Conservation (phyloP, 2,888 invertebrate species). For the Acanthosepion pharaonis region DNA sequence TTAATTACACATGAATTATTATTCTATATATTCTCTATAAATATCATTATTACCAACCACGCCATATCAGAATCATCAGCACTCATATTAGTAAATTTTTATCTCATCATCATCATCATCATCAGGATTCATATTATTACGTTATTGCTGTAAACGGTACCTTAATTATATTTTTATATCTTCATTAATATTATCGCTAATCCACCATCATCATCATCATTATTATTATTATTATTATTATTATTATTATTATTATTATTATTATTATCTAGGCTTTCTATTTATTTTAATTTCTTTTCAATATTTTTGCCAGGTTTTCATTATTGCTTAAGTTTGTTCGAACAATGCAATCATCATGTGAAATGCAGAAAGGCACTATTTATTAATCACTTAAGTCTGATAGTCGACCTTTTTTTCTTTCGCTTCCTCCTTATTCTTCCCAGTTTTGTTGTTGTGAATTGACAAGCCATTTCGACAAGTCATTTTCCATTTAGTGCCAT, state of each 20-base stretch:
- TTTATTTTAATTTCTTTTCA: neutral
- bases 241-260: neutral
- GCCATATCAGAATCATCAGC: neutral
- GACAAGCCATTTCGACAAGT: conserved; percentile 33
- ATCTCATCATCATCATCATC: neutral
- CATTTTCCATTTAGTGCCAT: neutral
- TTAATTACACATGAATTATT: neutral
- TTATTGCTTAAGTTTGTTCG: neutral
- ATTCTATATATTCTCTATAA: neutral
- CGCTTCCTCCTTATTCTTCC: neutral
- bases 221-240: neutral
- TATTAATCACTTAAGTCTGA: conserved; percentile 25
- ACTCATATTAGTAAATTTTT: too few species aligned
- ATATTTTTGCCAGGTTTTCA: neutral
- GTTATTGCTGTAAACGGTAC: neutral
- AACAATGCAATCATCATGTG: neutral
- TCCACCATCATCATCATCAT: neutral
- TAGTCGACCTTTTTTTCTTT: neutral
- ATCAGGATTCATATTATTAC: neutral
- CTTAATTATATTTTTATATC: neutral
- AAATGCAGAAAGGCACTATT: neutral
- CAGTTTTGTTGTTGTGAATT: neutral
- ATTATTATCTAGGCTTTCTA: neutral
- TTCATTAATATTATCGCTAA: neutral
- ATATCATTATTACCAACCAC: neutral